phyloP scores from a whole-genome alignment of 2,113 vertebrate species.

The Columbina picui region DNA sequence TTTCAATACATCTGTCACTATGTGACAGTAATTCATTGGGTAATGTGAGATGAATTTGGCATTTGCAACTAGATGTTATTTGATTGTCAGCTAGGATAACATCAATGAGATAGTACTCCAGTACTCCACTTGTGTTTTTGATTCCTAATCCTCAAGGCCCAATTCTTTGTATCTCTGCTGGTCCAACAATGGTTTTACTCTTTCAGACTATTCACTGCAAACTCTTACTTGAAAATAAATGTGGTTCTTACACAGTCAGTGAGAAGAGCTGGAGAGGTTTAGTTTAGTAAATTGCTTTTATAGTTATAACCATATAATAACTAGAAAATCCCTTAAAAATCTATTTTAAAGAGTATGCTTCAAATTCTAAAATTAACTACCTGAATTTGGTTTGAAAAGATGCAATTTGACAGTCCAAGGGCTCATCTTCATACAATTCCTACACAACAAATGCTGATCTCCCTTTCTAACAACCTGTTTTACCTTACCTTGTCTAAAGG shows the following conservation, averaged over 20 bases:
- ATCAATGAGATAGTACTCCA: neutral
- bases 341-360: neutral
- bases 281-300: neutral
- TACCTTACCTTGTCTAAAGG: neutral
- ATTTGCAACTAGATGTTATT: neutral
- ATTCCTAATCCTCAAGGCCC: neutral
- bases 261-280: neutral
- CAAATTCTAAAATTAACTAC: neutral
- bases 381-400: neutral
- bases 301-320: neutral
- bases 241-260: neutral
- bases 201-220: neutral
- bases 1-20: neutral
- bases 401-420: neutral
- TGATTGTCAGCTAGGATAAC: neutral
- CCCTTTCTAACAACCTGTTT: neutral
- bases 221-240: neutral
- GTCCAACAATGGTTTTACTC: neutral
- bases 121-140: neutral
- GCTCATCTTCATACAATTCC: neutral
- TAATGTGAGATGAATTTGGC: neutral
- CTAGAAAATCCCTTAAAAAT: neutral
- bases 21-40: neutral
- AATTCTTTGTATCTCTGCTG: neutral
- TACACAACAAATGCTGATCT: neutral